Evolutionary conservation across 2,113 vertebrate genomes (phyloP).

Genomic region (Manacus vitellinus): DNA sequence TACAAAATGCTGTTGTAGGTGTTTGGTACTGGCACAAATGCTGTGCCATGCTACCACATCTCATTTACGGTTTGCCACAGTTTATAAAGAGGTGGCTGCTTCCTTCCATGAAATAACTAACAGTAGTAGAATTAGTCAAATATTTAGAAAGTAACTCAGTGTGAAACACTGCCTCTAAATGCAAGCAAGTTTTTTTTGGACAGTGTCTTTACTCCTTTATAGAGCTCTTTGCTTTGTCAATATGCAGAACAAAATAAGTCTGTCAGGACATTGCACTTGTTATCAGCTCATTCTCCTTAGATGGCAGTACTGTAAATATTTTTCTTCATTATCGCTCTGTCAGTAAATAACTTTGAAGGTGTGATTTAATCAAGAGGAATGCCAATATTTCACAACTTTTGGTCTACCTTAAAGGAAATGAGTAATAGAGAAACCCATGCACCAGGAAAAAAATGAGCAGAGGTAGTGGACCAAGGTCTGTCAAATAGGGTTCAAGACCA

Average conservation of each 20-base stretch:
- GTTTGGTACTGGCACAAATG: not conserved
- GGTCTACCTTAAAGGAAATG: not conserved
- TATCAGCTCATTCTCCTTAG: conserved; percentile 34
- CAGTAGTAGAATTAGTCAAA: not conserved
- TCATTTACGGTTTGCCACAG: not conserved
- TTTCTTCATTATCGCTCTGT: conserved; percentile 53
- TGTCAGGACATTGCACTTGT: not conserved
- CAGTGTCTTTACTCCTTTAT: not conserved
- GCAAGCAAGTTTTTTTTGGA: not conserved
- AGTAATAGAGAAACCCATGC: not conserved
- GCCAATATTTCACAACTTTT: conserved; percentile 45
- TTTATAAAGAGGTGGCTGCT: not conserved
- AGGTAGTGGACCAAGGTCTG: conserved; percentile 16
- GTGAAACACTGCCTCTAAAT: not conserved
- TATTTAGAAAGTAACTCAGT: not conserved
- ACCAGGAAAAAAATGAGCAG: conserved; percentile 10
- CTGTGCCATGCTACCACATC: not conserved
- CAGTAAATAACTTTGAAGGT: conserved; percentile 64
- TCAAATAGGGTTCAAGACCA: conserved; percentile 46
- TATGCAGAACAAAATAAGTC: conserved; percentile 1
- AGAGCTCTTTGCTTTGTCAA: conserved; percentile 1
- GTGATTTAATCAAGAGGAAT: conserved; percentile 49
- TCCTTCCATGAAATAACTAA: not conserved
- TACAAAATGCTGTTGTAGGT: not conserved
- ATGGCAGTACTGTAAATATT: conserved; percentile 60